Evolutionary conservation across 2,888 invertebrate species (phyloP).

Genomic region (Embidobia sp.): DNA sequence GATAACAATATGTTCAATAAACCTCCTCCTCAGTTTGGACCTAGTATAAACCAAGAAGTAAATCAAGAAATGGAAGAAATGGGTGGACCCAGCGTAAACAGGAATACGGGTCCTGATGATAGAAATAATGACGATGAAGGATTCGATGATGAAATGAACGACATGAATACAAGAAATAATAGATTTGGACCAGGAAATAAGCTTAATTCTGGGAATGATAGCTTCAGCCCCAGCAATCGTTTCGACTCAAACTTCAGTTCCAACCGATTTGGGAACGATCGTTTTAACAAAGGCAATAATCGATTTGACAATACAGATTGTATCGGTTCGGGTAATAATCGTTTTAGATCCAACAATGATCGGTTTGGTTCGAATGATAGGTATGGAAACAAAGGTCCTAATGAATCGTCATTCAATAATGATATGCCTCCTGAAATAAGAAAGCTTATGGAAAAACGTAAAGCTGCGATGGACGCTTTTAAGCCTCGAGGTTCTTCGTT

Average conservation of each 20-base stretch:
- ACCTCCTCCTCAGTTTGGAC: slow-evolving; percentile 38
- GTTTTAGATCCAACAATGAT: slow-evolving; percentile 56
- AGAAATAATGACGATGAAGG: slow-evolving; percentile 24
- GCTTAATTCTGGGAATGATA: slow-evolving; percentile 50
- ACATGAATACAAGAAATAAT: slow-evolving; percentile 55
- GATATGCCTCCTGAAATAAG: slow-evolving; percentile 76
- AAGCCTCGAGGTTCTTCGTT: slow-evolving; percentile 75
- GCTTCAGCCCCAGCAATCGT: slow-evolving; percentile 13
- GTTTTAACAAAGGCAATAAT: slow-evolving; percentile 47
- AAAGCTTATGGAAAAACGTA: slow-evolving; percentile 79
- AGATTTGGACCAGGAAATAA: slow-evolving; percentile 57
- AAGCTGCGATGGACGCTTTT: slow-evolving; percentile 75
- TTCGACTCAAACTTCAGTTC: slow-evolving; percentile 25
- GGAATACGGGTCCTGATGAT: slow-evolving; percentile 4
- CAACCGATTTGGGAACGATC: slow-evolving; percentile 22
- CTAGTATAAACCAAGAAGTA: slow-evolving; percentile 9
- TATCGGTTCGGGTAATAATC: slow-evolving; percentile 58
- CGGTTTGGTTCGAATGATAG: slow-evolving; percentile 23
- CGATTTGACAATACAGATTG: slow-evolving; percentile 37
- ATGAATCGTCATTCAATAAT: slow-evolving; percentile 18
- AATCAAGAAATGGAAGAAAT: slow-evolving; percentile 4
- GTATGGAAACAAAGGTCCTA: slow-evolving; percentile 28
- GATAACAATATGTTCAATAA: slow-evolving; percentile 52
- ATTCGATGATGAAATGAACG: slow-evolving; percentile 47
- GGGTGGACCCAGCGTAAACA: background rate